Evolutionary conservation across 2,888 invertebrate species (phyloP), one percentile per base, ranked within the genome.

Genomic region (Zaprionus lineosus): DNA sequence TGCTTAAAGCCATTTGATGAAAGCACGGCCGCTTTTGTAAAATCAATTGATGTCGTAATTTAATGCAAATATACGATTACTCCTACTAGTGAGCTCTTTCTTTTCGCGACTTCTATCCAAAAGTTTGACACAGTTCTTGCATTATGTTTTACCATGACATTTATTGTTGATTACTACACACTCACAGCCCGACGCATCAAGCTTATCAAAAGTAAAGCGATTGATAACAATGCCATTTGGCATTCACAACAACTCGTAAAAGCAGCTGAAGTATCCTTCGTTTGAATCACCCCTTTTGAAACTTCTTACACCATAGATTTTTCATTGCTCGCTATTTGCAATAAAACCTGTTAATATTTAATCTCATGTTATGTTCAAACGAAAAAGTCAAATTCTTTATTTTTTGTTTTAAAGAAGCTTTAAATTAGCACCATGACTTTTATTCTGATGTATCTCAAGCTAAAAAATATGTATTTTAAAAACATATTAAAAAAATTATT

Each of bases 31-130:
- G 15, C 2, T 52, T 26, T 9, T 43, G 46, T 36, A 67, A 81
- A 85, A 76, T 81, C 84, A 83, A 83, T 81, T 74, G 50, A 36
- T 33, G 33, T 79, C 79, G 79, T 79, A 83, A 79, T 79, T 66
- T 65, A 51, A 62, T 50, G 48, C 19, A n/a, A 36, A 72, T 50
- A 79, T 63, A 60, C 50, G 52, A 47, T 51, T 51, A 37, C 44
- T 51, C 52, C 62, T 50, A 58, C 69, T 74, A 73, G 67, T 66
- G 47, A 59, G 53, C 47, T 53, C 24, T 44, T 43, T 29, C 43
- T 61, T 51, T 66, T 40, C 48, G 62, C 56, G 68, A 68, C 67
- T 69, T 73, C 68, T 67, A 61, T 48, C 57, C 55, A 79, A 71
- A 61, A 55, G 60, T 62, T 82, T 84, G 84, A 78, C 78, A 78